Conservation (phyloP, 2,797 vertebrate genomes). For the Anguilla marmorata region DNA sequence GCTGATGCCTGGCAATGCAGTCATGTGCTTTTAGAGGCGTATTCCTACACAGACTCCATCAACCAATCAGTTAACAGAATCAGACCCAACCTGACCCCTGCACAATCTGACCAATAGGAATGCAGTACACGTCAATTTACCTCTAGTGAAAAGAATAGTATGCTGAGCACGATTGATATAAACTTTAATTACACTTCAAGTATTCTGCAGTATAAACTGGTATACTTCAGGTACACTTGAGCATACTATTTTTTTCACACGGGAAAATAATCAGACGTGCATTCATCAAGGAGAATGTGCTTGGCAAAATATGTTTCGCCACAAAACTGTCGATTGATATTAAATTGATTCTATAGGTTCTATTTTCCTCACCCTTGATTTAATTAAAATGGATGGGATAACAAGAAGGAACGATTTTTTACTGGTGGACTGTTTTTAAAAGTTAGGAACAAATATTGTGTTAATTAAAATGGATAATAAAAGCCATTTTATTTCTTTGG, state of each 20-base stretch:
- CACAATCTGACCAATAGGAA: neutral
- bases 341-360: neutral
- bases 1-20: slow-evolving; percentile 48
- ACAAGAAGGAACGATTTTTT: neutral
- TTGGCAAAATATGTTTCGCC: neutral
- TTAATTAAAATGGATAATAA: neutral
- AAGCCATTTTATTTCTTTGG: no score
- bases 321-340: neutral
- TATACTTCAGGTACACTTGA: no score
- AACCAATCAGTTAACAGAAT: slow-evolving; percentile 46
- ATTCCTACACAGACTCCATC: neutral
- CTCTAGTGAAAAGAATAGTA: no score
- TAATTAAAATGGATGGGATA: neutral
- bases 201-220: no score
- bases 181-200: no score
- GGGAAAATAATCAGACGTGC: neutral
- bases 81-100: slow-evolving; percentile 40
- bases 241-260: no score
- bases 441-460: neutral
- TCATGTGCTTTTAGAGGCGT: slow-evolving; percentile 48
- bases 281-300: neutral
- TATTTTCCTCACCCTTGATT: neutral
- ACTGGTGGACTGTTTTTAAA: neutral
- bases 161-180: no score
- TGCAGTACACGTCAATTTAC: neutral